Base-by-base conservation (phyloP, 1,140 invertebrate species). In the Asbolus verrucosus region DNA sequence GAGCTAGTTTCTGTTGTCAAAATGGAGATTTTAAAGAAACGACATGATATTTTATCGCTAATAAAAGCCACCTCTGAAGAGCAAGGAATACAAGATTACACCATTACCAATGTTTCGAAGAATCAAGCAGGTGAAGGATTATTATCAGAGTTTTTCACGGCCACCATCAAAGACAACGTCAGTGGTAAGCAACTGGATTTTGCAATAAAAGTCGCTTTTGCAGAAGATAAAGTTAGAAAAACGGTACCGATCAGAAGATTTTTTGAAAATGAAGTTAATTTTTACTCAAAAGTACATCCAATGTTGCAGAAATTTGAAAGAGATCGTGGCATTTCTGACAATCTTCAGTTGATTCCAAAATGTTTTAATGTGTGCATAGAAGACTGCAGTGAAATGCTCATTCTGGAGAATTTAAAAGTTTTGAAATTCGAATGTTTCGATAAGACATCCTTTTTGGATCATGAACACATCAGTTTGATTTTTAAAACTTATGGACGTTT, bases 31-130 rank as follows among this genome's bases (percentile, higher is more conserved):
- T 8, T 30, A 30, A 30, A 30, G 9, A 8, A 30, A 30, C 27
- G 27, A 4, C 27, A 30, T 8, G 27, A 30, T 8, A 8, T 30
- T 8, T 8, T 30, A 30, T 5, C 27, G 38, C 11, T 74, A 71
- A 21, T 72, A 75, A 4, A 77, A 77, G 46, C 31, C 75, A 3
- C 76, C 70, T 30, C 27, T 5, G 27, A 4, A 8, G 27, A 75
- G 4, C 9, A 61, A 61, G 38, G 38, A 13, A 16, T 41, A 16
- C n/a, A 4, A 41, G 11, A 41, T 4, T 41, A 13, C n/a, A 16
- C n/a, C 38, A 41, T 41, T 13, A 41, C n/a, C n/a, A 6, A 41
- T 41, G n/a, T n/a, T 5, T 4, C 11, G 4, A 16, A 4, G 4
- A 41, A 41, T n/a, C 5, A 41, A 13, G 11, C 5, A 41, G 38